These are phyloP conservation scores for Sebastes wilsoni DNA, from an alignment of 2,797 vertebrate species.

Conservation along the genomic window DNA sequence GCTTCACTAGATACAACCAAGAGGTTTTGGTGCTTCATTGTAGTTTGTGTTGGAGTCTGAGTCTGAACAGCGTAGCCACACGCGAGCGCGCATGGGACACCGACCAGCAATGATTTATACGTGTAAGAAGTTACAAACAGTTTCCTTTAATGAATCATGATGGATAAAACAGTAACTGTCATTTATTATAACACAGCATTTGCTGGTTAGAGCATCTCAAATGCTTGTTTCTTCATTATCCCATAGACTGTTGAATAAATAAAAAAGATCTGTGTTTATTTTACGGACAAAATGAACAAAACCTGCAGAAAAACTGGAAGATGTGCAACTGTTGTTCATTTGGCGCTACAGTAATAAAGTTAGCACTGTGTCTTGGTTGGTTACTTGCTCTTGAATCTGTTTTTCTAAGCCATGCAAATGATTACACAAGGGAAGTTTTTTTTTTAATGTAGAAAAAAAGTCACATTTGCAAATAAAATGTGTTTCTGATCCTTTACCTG, in stretches of 20 bases:
- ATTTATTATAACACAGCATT: neutral
- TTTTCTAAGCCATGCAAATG: neutral
- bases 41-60: no score
- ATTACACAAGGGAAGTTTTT: neutral
- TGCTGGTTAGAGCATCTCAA: neutral
- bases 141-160: neutral
- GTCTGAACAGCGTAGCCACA: no score
- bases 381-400: no score
- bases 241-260: neutral
- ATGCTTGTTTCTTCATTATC: neutral
- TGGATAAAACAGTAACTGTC: neutral
- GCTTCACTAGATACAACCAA: no score
- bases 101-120: no score
- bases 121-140: no score
- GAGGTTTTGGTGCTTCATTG: no score
- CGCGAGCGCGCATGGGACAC: no score
- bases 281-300: neutral
- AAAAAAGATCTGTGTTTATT: neutral
- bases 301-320: neutral
- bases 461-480: neutral
- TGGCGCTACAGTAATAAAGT: neutral
- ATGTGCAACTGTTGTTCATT: neutral
- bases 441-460: no score
- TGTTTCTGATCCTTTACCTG: neutral
- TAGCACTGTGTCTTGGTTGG: neutral